Evolutionary conservation across 2,888 invertebrate species (phyloP).

Genomic region (Mallateleia sp.): DNA sequence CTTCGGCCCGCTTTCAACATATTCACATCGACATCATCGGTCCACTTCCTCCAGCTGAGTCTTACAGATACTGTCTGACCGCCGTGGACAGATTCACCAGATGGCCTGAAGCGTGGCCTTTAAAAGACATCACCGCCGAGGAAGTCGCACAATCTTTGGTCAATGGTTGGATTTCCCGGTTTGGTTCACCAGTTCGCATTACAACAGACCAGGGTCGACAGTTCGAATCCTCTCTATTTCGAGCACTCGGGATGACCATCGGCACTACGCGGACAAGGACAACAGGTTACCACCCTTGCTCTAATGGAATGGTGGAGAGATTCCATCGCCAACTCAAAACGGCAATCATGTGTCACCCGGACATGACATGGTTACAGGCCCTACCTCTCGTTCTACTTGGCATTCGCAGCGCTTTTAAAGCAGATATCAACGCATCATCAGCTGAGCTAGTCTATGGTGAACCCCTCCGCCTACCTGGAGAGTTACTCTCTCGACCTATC

Average conservation of each 20-base stretch:
- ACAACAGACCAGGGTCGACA: slow-evolving; percentile 82
- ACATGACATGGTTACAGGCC: slow-evolving; percentile 61
- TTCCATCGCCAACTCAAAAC: slow-evolving; percentile 83
- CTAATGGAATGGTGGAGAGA: slow-evolving; percentile 81
- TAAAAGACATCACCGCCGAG: slow-evolving; percentile 55
- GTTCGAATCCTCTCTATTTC: slow-evolving; percentile 83
- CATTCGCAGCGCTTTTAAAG: slow-evolving; percentile 45
- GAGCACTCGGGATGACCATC: slow-evolving; percentile 65
- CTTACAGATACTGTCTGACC: slow-evolving; percentile 85
- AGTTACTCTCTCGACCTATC: not conserved
- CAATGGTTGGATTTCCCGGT: too few species aligned
- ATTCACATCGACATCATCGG: slow-evolving; percentile 88
- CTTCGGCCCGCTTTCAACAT: slow-evolving; percentile 62
- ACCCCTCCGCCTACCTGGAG: slow-evolving; percentile 37
- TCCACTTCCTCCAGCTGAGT: slow-evolving; percentile 17
- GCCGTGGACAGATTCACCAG: slow-evolving; percentile 83
- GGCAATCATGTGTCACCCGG: slow-evolving; percentile 72
- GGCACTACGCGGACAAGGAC: slow-evolving; percentile 62
- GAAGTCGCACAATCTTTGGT: too few species aligned
- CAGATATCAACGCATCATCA: slow-evolving; percentile 63
- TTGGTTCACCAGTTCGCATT: slow-evolving; percentile 72
- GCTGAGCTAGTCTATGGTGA: slow-evolving; percentile 79
- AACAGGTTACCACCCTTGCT: slow-evolving; percentile 72
- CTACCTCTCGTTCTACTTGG: slow-evolving; percentile 79
- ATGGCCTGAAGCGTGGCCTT: slow-evolving; percentile 78